Evolutionary conservation across 2,113 vertebrate genomes (phyloP), one percentile per base, ranked within the genome.

Genomic region (Calcarius ornatus): DNA sequence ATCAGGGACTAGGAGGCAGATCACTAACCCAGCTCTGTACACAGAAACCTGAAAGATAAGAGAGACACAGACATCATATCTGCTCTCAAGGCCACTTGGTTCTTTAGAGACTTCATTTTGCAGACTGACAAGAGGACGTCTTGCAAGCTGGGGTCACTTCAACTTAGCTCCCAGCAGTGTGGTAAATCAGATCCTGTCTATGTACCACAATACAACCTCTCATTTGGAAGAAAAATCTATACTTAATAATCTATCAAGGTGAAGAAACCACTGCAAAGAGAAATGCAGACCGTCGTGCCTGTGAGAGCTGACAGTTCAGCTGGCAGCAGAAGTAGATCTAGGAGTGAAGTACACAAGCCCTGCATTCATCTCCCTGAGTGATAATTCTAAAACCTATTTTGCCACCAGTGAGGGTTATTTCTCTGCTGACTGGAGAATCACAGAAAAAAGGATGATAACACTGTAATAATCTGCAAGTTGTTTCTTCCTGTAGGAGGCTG

Each of bases 311-410:
- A 73, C 69, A 78, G 68, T 90, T 96, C 88, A 78, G 76, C 30
- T 5, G 2, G 81, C 57, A 94, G 61, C 76, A 78, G 45, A 88
- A 92, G 71, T 14, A 81, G 59, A 83, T 40, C 53, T 53, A 70
- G 45, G 38, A 92, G 66, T 57, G 79, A 96, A 82, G 66, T 17
- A 72, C 10, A 1, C 66, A 70, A 86, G 86, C 43, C 56, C 69
- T 83, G 42, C 59, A 70, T 86, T 93, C 63, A 37, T 63, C 82
- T 93, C 88, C 72, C 64, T 33, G 50, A 86, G 91, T 54, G 69
- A 88, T 93, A 90, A 91, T 83, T 90, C 76, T 75, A 51, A 92
- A 94, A 70, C 56, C 60, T 63, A 40, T 95, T 95, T 90, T 92
- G 60, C 86, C 60, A 92, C 60, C 43, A 59, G 21, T 78, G 60